Evolutionary conservation across 1,140 invertebrate species (phyloP), one percentile per base, ranked within the genome.

Genomic region (Leguminivora glycinivorella): DNA sequence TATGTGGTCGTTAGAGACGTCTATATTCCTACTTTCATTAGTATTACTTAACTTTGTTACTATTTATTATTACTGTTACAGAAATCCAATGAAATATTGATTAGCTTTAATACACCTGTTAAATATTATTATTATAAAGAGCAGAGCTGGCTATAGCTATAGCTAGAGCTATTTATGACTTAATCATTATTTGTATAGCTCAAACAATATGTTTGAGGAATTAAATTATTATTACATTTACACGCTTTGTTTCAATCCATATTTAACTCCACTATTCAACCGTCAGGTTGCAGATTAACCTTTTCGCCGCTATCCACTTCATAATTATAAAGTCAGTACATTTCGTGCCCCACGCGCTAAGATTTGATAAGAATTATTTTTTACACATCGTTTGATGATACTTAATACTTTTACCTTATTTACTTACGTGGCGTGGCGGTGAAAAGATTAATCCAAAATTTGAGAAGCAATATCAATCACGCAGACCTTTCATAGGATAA

Each of bases 131-230:
- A 86, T 89, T 89, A 81, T 90, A 86, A 88, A 89, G 77, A 85
- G 86, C 86, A 89, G 87, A 89, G 85, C 47, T 52, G 19, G 19
- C 47, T 52, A 52, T 52, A 22, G 47, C 43, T 47, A 47, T 47
- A 47, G 43, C 86, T 87, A 89, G 86, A 89, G 86, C 47, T 89
- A 88, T 88, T 88, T 89, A 88, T 89, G 77, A 87, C 79, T 88
- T 88, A 89, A 89, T 89, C 84, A 89, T 89, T 89, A 89, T 91
- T 90, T 90, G 87, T 91, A 91, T 85, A 89, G 86, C 87, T 91
- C 85, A 88, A 89, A 85, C 87, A 88, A 85, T 77, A 76, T 87
- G 87, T 91, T 91, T 89, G 85, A 83, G 72, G 82, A 85, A 91
- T 85, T 91, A 89, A 89, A 91, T 91, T 89, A 89, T 89, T 90